Base-by-base conservation (phyloP, 2,888 invertebrate species). In the Leptothorax acervorum region DNA sequence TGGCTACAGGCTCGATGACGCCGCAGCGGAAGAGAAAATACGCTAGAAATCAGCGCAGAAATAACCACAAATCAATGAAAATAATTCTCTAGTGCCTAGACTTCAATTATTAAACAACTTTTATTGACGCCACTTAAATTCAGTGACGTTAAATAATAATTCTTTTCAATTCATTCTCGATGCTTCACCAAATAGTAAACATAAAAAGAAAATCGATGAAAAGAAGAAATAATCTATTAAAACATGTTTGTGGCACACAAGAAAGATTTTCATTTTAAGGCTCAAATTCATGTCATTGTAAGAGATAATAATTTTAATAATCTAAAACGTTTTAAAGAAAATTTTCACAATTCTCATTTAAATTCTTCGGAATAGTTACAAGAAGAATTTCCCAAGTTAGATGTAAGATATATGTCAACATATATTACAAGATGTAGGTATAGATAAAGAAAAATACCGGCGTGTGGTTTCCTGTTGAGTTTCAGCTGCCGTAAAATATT, bases 1-100 rank as follows among this genome's bases (percentile, higher is more conserved):
- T 12, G 57, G 48, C 31, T 60, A 68, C 79, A 48, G 18, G 71
- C 60, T 48, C 70, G 23, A 78, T 78, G 78, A 78, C 78, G 70
- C 28, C 23, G 70, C 39, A 15, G 35, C 23, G 3, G 57, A 70
- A 70, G 79, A 48, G 70, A 48, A 70, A 70, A 70, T 65, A 65
- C 18, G 35, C 11, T 15, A 55, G 15, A 63, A 28, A 53, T 62
- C 79, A 35, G 23, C 1, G 35, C 48, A 12, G 35, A 57, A 60
- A 48, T 71, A 71, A 48, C 53, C 6, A 18, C 28, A 31, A 28
- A 70, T 70, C 65, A 42, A 70, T 31, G 42, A 71, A 28, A 71
- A 28, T 68, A 60, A 81, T 39, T 71, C 12, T 9, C 42, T 42
- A 39, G 15, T 18, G 1, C 11, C 3, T n/a, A 15, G 5, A 42